These are phyloP conservation scores for Macrotus californicus DNA, from an alignment of 2,113 vertebrate species.

Conservation along the genomic window DNA sequence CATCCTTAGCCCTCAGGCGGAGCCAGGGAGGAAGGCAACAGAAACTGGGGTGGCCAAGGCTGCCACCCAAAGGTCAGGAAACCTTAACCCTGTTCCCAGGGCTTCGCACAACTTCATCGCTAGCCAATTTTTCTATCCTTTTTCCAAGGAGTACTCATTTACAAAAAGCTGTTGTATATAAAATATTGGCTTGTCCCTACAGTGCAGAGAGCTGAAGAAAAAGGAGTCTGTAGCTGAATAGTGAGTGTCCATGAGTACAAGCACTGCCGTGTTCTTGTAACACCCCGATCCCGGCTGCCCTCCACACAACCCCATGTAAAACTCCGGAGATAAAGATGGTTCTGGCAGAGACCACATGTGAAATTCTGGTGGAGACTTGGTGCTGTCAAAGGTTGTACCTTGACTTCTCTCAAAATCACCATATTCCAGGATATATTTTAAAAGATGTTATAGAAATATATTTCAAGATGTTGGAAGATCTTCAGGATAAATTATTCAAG, in stretches of 20 bases:
- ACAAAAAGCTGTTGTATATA: background rate
- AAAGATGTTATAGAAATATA: background rate
- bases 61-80: background rate
- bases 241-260: accelerated
- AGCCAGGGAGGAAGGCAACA: conserved; percentile 5
- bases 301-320: background rate
- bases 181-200: background rate
- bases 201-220: background rate
- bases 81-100: background rate
- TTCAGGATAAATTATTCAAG: background rate
- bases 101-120: background rate
- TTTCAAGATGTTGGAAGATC: background rate
- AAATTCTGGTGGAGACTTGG: background rate
- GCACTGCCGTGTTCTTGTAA: accelerated
- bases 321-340: background rate
- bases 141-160: background rate
- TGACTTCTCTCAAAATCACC: conserved; percentile 8
- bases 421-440: background rate
- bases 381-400: background rate
- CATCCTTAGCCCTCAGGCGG: conserved; percentile 47
- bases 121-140: background rate
- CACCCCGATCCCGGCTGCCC: no score
- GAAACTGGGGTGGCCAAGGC: background rate
- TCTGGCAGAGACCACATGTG: background rate
- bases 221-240: background rate